Evolutionary conservation across 1,140 invertebrate species (phyloP).

Genomic region (Lasioglossum baleicum): DNA sequence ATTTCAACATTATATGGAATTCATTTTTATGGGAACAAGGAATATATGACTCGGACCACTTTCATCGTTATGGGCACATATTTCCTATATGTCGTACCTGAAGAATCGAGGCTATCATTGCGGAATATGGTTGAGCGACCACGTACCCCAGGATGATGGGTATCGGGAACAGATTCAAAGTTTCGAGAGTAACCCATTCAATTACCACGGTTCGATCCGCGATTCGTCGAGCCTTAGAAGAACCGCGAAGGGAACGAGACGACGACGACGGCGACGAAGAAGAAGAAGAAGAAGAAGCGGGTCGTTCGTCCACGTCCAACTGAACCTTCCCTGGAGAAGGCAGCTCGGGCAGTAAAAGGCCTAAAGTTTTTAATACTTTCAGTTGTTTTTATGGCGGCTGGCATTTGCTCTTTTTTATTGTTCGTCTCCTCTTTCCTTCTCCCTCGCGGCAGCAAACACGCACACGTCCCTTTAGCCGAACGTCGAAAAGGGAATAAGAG

Average conservation of each 20-base stretch:
- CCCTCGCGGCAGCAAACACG: slow-evolving; percentile 40
- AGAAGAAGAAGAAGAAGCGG: not conserved
- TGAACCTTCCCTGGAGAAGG: slow-evolving; percentile 29
- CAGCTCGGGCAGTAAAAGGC: slow-evolving; percentile 70
- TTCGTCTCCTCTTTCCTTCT: slow-evolving; percentile 52
- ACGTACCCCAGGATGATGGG: not conserved
- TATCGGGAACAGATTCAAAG: not conserved
- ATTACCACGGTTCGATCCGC: slow-evolving; percentile 13
- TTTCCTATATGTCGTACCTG: no score
- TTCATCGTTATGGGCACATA: no score
- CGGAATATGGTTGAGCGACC: not conserved
- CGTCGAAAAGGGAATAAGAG: slow-evolving; percentile 13
- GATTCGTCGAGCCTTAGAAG: not conserved
- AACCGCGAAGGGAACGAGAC: not conserved
- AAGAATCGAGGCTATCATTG: no score
- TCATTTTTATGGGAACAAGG: no score
- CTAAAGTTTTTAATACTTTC: slow-evolving; percentile 79
- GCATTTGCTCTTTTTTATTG: slow-evolving; percentile 72
- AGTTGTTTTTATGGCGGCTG: slow-evolving; percentile 78
- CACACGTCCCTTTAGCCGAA: slow-evolving; percentile 29
- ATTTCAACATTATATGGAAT: no score
- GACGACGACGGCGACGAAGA: no score
- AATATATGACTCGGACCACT: no score
- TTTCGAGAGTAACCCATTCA: slow-evolving; percentile 20
- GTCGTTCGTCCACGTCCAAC: slow-evolving; percentile 33